Conservation (phyloP, 2,797 vertebrate species). For the Malacoraja senta region DNA sequence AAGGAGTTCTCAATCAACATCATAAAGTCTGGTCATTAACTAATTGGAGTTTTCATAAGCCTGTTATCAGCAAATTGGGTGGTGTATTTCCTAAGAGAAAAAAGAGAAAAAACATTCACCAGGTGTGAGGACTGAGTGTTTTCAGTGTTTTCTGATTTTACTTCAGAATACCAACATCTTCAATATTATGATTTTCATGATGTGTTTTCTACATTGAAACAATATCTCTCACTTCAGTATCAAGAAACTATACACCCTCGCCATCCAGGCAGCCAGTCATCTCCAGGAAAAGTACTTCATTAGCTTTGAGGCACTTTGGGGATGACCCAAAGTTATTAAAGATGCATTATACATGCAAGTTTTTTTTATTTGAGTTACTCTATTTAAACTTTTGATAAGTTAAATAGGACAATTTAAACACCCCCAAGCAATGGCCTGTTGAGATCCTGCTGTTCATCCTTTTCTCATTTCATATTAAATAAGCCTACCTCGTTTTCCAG, state of each 20-base stretch:
- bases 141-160: no score
- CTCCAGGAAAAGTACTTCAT: not conserved
- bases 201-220: no score
- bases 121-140: no score
- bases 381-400: not conserved
- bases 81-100: not conserved
- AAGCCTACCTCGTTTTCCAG: conserved; percentile 76
- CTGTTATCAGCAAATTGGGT: not conserved
- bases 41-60: not conserved
- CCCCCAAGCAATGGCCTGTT: not conserved
- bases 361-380: no score
- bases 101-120: no score
- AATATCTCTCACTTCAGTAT: no score
- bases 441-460: not conserved
- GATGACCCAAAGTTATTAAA: not conserved
- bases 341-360: no score
- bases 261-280: no score
- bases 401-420: not conserved
- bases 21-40: not conserved
- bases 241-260: no score
- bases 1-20: not conserved
- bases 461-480: not conserved
- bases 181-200: no score
- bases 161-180: no score
- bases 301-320: not conserved